A percentile compares a stretch with the other conserved stretches of the same genome.
phyloP scores from a whole-genome alignment of 2,113 vertebrate genomes.

The Felis chaus region DNA sequence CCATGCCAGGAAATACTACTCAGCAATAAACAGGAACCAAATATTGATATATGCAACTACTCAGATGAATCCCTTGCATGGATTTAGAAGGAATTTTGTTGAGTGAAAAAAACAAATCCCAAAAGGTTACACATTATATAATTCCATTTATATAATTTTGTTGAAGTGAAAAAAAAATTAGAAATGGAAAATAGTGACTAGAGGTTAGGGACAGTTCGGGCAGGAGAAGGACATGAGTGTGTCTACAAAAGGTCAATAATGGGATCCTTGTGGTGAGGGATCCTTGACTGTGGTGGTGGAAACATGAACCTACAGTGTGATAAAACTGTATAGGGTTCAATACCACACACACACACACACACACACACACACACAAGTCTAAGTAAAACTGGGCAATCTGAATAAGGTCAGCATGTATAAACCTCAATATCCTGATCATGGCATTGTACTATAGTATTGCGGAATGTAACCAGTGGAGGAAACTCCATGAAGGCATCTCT shows the following conservation, averaged over 20 bases:
- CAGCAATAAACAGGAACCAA: background rate
- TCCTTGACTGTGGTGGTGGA: background rate
- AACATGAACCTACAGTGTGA: background rate
- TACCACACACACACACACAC: too few relatives aligned
- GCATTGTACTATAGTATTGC: background rate
- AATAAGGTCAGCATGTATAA: background rate
- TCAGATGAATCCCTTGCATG: background rate
- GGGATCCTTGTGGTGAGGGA: background rate
- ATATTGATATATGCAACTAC: too few relatives aligned
- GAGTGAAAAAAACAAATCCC: background rate
- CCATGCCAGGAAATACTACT: background rate
- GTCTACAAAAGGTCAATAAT: background rate
- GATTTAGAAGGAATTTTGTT: background rate
- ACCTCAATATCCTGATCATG: background rate
- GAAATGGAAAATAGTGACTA: slow-evolving; percentile 16
- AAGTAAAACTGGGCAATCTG: background rate
- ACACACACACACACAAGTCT: rapidly evolving
- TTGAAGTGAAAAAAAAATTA: slow-evolving; percentile 12
- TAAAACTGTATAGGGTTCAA: background rate
- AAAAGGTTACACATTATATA: background rate
- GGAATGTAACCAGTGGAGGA: background rate
- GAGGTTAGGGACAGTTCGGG: background rate
- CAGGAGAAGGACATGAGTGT: background rate
- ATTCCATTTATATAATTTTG: background rate
- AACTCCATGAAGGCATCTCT: background rate